A percentile compares a stretch with the other conserved stretches of the same genome.
Conservation (phyloP, 2,797 vertebrate species). For the Xiphorhynchus erythropygius region DNA sequence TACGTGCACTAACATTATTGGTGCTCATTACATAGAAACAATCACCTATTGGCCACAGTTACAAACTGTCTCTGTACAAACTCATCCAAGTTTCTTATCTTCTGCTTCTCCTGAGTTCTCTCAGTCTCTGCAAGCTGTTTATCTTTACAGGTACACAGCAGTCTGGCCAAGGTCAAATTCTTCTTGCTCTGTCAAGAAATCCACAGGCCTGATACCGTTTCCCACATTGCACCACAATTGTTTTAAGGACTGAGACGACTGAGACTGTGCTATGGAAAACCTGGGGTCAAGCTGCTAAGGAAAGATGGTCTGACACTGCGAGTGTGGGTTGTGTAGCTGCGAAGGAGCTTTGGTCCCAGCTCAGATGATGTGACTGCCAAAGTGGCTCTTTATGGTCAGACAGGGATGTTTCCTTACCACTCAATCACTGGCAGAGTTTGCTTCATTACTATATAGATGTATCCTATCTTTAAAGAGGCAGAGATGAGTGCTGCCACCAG, state of each 20-base stretch:
- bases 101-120: too few species aligned
- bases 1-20: too few species aligned
- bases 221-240: neutral
- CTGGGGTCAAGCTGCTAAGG: neutral
- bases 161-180: too few species aligned
- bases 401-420: neutral
- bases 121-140: too few species aligned
- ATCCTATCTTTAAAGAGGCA: neutral
- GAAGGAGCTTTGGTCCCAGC: neutral
- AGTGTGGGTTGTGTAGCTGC: neutral
- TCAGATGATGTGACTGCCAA: rapidly evolving
- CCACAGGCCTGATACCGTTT: too few species aligned
- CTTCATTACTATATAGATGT: neutral
- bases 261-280: neutral
- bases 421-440: neutral
- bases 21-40: too few species aligned
- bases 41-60: too few species aligned
- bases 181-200: too few species aligned
- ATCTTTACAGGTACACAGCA: too few species aligned
- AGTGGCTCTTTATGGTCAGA: neutral
- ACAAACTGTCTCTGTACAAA: too few species aligned
- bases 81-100: too few species aligned
- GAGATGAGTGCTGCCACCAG: neutral
- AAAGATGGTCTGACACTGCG: neutral
- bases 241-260: neutral